Percentiles rank a stretch among this genome's conserved stretches.
Conservation (phyloP, 2,113 vertebrate species). For the Leucopternis melanops region DNA sequence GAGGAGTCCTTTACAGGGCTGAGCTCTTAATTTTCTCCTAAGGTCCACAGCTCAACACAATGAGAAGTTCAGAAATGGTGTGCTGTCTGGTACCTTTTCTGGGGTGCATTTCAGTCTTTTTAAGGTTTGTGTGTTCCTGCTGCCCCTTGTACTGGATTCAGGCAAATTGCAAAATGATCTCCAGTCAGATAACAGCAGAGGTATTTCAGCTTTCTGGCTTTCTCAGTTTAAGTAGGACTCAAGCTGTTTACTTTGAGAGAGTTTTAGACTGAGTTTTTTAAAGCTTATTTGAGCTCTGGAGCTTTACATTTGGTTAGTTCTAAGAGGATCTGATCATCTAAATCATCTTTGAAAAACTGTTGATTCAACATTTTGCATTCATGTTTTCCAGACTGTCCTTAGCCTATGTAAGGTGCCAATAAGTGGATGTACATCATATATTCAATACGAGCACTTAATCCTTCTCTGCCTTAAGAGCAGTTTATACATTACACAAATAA, state of each 20-base stretch:
- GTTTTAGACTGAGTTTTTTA: not conserved
- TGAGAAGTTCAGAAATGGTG: not conserved
- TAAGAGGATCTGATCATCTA: fast-evolving
- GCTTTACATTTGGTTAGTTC: not conserved
- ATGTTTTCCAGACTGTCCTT: not conserved
- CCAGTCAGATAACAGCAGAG: not conserved
- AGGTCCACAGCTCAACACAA: not conserved
- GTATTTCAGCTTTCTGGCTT: not conserved
- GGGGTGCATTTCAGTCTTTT: not conserved
- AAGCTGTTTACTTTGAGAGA: not conserved
- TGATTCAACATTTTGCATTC: not conserved
- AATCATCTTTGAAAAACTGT: not conserved
- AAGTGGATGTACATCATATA: not conserved
- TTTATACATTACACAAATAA: not conserved
- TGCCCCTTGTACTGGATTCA: not conserved
- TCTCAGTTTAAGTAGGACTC: not conserved
- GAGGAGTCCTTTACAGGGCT: not conserved
- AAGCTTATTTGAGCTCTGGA: not conserved
- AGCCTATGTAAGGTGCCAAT: not conserved
- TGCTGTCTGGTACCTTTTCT: not conserved
- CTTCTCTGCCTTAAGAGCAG: not conserved
- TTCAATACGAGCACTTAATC: not conserved
- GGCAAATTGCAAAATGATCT: not conserved
- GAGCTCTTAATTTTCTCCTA: not conserved
- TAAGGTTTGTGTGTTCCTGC: not conserved